phyloP scores from a whole-genome alignment of 2,113 vertebrate species.

The Turnix velox region DNA sequence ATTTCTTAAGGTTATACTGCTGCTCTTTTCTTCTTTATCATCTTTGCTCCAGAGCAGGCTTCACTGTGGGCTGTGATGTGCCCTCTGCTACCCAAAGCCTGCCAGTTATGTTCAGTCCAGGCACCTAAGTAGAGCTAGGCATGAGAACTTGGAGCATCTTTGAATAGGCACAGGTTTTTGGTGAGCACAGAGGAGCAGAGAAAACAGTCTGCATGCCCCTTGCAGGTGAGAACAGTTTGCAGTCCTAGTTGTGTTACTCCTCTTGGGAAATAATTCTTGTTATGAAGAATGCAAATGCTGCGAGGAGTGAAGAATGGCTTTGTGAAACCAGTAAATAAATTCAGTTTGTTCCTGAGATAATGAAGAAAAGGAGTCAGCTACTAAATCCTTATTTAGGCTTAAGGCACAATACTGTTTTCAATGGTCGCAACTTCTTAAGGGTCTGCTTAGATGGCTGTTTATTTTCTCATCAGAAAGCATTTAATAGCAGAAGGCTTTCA shows the following conservation, averaged over 20 bases:
- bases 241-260: neutral
- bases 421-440: neutral
- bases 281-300: accelerated
- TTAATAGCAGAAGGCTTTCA: neutral
- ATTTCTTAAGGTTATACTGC: neutral
- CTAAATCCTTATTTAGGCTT: neutral
- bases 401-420: neutral
- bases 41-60: neutral
- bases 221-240: neutral
- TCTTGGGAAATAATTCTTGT: neutral
- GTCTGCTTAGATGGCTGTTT: neutral
- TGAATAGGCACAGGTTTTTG: neutral
- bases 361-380: neutral
- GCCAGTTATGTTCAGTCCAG: neutral
- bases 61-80: neutral
- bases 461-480: neutral
- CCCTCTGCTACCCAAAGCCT: neutral
- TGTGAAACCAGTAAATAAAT: neutral
- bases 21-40: neutral
- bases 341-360: neutral
- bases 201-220: neutral
- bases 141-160: neutral
- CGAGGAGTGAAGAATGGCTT: neutral
- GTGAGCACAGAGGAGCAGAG: neutral
- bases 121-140: neutral